Conservation (phyloP, 2,113 vertebrate species). For the Podocnemis expansa region DNA sequence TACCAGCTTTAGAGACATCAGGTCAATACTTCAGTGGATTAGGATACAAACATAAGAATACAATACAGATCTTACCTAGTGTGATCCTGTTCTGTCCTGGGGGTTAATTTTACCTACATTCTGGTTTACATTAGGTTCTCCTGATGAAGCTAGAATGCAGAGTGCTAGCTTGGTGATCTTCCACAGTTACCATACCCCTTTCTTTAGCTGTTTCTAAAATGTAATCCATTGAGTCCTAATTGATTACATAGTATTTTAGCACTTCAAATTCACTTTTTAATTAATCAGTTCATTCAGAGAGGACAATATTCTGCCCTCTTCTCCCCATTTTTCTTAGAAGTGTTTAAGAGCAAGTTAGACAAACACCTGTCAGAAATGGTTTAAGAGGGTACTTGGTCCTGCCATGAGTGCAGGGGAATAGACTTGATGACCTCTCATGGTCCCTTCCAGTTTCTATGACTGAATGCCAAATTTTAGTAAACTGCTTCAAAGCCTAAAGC, state of each 20-base stretch:
- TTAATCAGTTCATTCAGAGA: not conserved
- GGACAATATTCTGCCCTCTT: not conserved
- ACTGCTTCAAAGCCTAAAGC: constrained; percentile 17
- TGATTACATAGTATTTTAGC: not conserved
- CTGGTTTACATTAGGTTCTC: not conserved
- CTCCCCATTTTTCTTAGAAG: too few species aligned
- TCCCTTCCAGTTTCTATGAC: too few species aligned
- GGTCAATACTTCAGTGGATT: constrained; percentile 53
- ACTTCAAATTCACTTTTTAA: not conserved
- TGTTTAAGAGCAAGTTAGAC: too few species aligned
- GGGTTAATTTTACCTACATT: not conserved
- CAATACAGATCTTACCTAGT: not conserved
- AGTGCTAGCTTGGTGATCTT: not conserved
- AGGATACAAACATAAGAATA: not conserved
- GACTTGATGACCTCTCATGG: too few species aligned
- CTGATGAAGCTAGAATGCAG: not conserved
- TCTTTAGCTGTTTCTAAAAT: not conserved
- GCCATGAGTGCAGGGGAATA: too few species aligned
- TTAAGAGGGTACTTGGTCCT: too few species aligned
- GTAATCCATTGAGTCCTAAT: not conserved
- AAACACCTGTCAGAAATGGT: too few species aligned
- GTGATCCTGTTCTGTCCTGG: not conserved
- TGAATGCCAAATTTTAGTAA: constrained; percentile 51
- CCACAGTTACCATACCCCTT: not conserved
- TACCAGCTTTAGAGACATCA: constrained; percentile 78